Conservation (phyloP, 2,888 invertebrate species). For the Heliothis peltigera region DNA sequence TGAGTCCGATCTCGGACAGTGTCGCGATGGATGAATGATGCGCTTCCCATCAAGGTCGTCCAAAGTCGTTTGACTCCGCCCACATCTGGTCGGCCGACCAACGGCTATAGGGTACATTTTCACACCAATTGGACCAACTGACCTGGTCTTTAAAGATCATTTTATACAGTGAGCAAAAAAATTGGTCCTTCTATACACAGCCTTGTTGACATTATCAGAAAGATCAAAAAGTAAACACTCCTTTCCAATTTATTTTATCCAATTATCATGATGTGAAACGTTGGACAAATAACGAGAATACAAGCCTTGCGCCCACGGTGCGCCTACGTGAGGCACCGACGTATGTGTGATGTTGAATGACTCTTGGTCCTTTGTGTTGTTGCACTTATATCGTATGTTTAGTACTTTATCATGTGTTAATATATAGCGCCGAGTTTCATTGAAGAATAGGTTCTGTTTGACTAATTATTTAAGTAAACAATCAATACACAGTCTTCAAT, state of each 20-base stretch:
- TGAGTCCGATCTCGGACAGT: no score
- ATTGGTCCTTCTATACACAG: slow-evolving; percentile 20
- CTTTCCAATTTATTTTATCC: slow-evolving; percentile 59
- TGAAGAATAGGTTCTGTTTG: neutral
- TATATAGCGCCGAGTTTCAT: neutral
- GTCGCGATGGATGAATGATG: no score
- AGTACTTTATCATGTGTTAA: slow-evolving; percentile 7
- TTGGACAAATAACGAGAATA: slow-evolving; percentile 47
- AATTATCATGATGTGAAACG: slow-evolving; percentile 57
- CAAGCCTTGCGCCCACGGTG: slow-evolving; percentile 63
- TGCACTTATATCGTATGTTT: slow-evolving; percentile 15
- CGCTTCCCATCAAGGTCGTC: no score
- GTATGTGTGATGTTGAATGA: slow-evolving; percentile 45
- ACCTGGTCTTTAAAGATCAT: no score
- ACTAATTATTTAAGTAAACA: neutral
- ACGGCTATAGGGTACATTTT: no score
- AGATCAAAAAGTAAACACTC: slow-evolving; percentile 41
- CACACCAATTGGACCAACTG: no score
- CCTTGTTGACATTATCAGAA: slow-evolving; percentile 38
- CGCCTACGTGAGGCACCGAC: slow-evolving; percentile 57
- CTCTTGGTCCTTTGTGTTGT: slow-evolving; percentile 33
- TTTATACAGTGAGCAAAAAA: slow-evolving; percentile 1
- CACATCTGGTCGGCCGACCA: no score
- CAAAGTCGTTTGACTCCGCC: no score
- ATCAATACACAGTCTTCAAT: neutral